Evolutionary conservation across 2,113 vertebrate species (phyloP), one percentile per base, ranked within the genome.

Genomic region (Oryzias woworae): DNA sequence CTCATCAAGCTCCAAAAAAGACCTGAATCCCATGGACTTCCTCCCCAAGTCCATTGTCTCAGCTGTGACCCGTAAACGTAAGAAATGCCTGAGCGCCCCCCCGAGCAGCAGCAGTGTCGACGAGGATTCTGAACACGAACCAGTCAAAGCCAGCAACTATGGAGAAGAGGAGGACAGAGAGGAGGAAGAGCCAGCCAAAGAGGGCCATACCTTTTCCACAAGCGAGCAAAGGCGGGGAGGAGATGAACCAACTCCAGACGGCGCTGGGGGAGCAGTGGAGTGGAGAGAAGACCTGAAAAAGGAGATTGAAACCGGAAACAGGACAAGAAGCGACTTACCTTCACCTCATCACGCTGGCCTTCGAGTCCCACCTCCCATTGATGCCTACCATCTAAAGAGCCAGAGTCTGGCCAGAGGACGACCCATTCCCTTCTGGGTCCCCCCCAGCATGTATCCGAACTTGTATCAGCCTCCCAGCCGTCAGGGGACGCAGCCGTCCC

Each of bases 31-130:
- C 83, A 92, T 88, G 84, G 95, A 96, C 82, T 92, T 96, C 88
- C 93, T 95, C 72, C 81, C 94, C 82, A 92, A 93, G 88, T 95
- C 95, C 78, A 93, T 96, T 77, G 80, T 90, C 77, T 95, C 94
- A 44, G 95, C 94, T 0, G 92, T 95, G 57, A 93, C 93, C 87
- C 93, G 93, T 80, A 98, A 96, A 91, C 92, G 94, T 77, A 97
- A 92, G 82, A 98, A 95, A 92, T 82, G 91, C 82, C 91, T 90
- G 22, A 93, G 91, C 73, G 72, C 89, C 42, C 89, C 90, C 36
- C 82, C 87, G 8, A 56, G 89, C 8, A 93, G 91, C 79, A 95
- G 94, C 91, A 96, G 94, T 88, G 93, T 92, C 2, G 96, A 96
- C 0, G 95, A 96, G 3, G 94, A 96, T 63, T 93, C 87, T 0